phyloP scores from a whole-genome alignment of 2,113 vertebrate genomes.

The Noturus placidus region DNA sequence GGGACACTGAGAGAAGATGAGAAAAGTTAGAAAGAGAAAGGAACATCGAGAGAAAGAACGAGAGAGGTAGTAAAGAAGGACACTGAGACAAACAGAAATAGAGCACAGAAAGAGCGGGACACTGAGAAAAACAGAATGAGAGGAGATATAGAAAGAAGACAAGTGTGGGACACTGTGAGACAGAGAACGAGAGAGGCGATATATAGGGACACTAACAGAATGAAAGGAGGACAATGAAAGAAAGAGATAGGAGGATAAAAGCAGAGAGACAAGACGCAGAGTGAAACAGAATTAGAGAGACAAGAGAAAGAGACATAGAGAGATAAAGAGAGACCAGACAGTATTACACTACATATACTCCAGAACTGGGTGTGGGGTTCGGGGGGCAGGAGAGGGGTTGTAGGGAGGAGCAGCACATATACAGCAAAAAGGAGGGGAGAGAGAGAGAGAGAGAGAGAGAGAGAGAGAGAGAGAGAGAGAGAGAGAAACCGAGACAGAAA shows the following conservation, averaged over 20 bases:
- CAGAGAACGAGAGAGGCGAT: background rate
- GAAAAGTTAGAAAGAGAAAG: background rate
- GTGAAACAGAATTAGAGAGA: background rate
- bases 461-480: slow-evolving; percentile 20
- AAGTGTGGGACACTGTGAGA: background rate
- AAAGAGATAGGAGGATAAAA: background rate
- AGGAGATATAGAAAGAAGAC: background rate
- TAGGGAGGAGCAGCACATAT: slow-evolving; percentile 9
- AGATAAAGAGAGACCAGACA: background rate
- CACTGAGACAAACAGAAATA: background rate
- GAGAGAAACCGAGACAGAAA: slow-evolving; percentile 2
- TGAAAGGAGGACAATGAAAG: background rate
- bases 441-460: slow-evolving; percentile 17
- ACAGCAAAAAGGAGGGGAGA: slow-evolving; percentile 47
- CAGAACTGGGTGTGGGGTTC: background rate
- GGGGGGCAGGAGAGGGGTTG: background rate
- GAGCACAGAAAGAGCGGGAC: background rate
- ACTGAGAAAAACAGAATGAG: background rate
- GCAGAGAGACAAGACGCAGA: background rate
- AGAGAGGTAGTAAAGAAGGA: background rate
- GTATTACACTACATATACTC: background rate
- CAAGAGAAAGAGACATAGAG: background rate
- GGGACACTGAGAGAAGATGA: background rate
- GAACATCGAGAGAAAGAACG: background rate
- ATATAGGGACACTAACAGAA: background rate